These are phyloP conservation scores for Tympanuchus pallidicinctus DNA, from an alignment of 2,113 vertebrate species.

Conservation along the genomic window DNA sequence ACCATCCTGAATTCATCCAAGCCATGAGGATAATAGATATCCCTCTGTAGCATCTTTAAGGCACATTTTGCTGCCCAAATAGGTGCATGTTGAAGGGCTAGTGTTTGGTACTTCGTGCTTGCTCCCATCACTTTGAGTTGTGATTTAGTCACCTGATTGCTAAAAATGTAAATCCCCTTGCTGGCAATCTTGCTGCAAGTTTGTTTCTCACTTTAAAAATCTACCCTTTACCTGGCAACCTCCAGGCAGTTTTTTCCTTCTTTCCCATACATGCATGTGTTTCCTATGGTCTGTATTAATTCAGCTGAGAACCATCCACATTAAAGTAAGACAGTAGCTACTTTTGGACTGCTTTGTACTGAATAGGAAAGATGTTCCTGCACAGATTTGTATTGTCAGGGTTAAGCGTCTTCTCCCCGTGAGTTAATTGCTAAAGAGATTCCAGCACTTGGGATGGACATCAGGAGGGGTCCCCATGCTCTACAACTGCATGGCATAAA, in stretches of 20 bases:
- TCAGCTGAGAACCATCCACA: neutral
- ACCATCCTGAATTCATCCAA: neutral
- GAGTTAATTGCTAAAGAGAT: neutral
- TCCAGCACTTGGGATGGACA: neutral
- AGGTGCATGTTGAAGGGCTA: accelerated
- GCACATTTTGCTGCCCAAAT: neutral
- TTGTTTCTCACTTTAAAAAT: neutral
- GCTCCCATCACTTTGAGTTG: neutral
- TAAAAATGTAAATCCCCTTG: neutral
- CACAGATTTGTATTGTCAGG: neutral
- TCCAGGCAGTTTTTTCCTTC: neutral
- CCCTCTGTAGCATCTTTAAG: neutral
- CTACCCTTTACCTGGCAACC: neutral
- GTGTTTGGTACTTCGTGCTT: neutral
- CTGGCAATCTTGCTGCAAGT: neutral
- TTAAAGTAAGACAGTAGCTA: neutral
- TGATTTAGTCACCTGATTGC: neutral
- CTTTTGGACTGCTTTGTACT: neutral
- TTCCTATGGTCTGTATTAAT: neutral
- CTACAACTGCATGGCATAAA: neutral
- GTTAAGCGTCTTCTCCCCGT: neutral
- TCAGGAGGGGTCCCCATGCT: neutral
- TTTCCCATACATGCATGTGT: neutral
- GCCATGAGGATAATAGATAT: neutral
- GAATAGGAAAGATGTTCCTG: neutral